These are phyloP conservation scores for Sylvietta virens DNA, from an alignment of 2,113 vertebrate species.

Conservation along the genomic window DNA sequence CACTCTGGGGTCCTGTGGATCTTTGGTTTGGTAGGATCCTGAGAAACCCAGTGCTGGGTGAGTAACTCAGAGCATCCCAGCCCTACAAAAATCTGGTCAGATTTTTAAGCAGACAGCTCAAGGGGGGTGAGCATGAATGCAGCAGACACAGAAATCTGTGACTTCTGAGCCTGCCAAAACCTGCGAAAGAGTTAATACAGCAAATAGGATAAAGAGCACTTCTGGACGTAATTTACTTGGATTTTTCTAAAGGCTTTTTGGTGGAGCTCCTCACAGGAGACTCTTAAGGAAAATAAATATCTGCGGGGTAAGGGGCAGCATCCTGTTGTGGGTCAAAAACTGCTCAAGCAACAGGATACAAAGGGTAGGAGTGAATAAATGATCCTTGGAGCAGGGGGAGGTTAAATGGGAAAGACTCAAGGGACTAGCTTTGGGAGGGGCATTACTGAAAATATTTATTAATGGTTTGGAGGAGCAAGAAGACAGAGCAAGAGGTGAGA, in stretches of 20 bases:
- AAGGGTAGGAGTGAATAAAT: constrained; percentile 19
- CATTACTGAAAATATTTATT: constrained; percentile 30
- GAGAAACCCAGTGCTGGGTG: background rate
- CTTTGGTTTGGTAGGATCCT: background rate
- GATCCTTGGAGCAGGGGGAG: background rate
- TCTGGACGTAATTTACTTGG: constrained; percentile 47
- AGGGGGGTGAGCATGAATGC: background rate
- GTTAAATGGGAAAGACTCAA: background rate
- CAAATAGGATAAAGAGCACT: background rate
- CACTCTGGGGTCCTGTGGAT: background rate
- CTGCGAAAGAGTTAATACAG: constrained; percentile 47
- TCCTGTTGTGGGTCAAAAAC: constrained; percentile 60
- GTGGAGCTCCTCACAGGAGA: constrained; percentile 26
- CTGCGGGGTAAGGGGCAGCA: constrained; percentile 10
- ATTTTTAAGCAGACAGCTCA: background rate
- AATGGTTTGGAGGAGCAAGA: background rate
- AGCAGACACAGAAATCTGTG: background rate
- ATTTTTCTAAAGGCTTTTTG: constrained; percentile 48
- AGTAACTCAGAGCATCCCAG: background rate
- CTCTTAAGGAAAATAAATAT: constrained; percentile 62
- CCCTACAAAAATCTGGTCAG: background rate
- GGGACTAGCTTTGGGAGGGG: background rate
- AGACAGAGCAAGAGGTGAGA: constrained; percentile 10
- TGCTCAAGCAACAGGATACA: background rate
- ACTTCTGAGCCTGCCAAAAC: background rate